Evolutionary conservation across 2,888 invertebrate species (phyloP), one percentile per base, ranked within the genome.

Genomic region (Ommatoiulus sabulosus): DNA sequence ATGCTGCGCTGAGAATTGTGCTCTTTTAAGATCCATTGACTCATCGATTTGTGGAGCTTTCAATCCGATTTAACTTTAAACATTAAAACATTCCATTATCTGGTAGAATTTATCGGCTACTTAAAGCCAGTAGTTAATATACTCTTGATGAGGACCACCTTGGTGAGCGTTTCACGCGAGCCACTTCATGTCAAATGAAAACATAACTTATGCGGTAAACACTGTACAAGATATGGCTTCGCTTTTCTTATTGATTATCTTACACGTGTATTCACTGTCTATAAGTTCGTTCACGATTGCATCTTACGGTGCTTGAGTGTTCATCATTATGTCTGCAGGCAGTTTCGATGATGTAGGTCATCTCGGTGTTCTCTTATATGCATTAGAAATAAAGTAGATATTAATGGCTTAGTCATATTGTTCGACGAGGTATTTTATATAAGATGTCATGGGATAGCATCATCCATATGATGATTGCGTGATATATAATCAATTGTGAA

Each of bases 1-100:
- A 63, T 63, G 63, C 63, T 63, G 63, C 20, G 63, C 63, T 63
- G 63, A 63, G 63, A 63, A 63, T 63, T 63, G 63, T 20, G 63
- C 63, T 63, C 63, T 20, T 63, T 63, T 20, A 20, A 63, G 10
- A 20, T 20, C 20, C 63, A 63, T 63, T 63, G 6, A 63, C 63
- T 63, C 63, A 63, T 63, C 20, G 63, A 63, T 63, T 20, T 1
- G n/a, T 20, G 63, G 63, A n/a, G 63, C 20, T 52, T 52, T 52
- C 52, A 52, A 52, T 52, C 15, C 4, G 15, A 52, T 15, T 5
- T 20, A 1, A 6, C 6, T 63, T 63, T 15, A 20, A 63, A 63
- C 20, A 63, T 63, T 63, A 20, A 63, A 63, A 15, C 20, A n/a
- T 63, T 20, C 20, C 8, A 63, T 63, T 63, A 63, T 63, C 63